Evolutionary conservation across 2,888 invertebrate species (phyloP).

Genomic region (Drosophila trichaetosa): DNA sequence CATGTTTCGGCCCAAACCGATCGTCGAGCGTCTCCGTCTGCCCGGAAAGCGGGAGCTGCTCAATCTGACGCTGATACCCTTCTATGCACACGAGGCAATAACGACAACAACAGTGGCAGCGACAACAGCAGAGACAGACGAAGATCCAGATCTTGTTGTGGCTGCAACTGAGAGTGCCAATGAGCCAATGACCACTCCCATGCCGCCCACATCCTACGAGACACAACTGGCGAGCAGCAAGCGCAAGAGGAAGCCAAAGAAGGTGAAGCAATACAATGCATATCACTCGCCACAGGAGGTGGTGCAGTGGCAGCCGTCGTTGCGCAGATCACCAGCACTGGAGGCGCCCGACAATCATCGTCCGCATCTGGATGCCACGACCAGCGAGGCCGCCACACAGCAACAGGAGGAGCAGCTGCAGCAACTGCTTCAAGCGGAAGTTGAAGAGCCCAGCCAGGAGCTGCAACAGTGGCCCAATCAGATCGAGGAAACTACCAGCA

Average conservation of each 20-base stretch:
- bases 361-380: slow-evolving; percentile 1
- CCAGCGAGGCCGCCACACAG: background rate
- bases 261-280: slow-evolving; percentile 67
- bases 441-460: slow-evolving; percentile 19
- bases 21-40: slow-evolving; percentile 71
- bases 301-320: slow-evolving; percentile 62
- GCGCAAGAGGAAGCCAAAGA: slow-evolving; percentile 56
- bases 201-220: slow-evolving; percentile 43
- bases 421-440: slow-evolving; percentile 1
- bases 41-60: slow-evolving; percentile 51
- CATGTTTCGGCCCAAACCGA: slow-evolving; percentile 78
- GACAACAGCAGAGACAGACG: background rate
- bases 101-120: slow-evolving; percentile 2
- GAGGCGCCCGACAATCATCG: slow-evolving; percentile 70
- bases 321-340: slow-evolving; percentile 24
- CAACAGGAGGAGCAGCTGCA: slow-evolving; percentile 11
- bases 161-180: background rate
- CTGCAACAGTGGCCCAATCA: background rate
- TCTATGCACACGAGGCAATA: slow-evolving; percentile 83
- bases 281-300: slow-evolving; percentile 75
- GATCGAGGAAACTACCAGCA: slow-evolving; percentile 4
- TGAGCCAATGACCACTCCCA: slow-evolving; percentile 24
- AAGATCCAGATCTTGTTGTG: background rate
- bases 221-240: slow-evolving; percentile 47
- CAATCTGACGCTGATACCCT: slow-evolving; percentile 82